These are phyloP conservation scores for Chiropotes sagulatus DNA, from an alignment of 2,797 vertebrate species.

Conservation along the genomic window DNA sequence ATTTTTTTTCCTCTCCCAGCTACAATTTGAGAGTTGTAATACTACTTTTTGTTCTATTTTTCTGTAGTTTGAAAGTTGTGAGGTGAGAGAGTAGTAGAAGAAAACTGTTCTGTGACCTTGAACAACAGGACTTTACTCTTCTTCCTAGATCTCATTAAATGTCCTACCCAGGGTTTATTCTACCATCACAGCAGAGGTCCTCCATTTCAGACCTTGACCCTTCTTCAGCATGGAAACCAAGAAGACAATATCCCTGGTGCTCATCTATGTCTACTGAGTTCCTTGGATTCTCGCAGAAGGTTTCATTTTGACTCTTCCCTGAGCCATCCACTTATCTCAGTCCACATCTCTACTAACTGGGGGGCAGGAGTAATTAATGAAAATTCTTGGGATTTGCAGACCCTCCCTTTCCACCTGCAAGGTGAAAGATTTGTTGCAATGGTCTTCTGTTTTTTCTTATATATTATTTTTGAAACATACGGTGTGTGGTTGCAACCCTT, in stretches of 20 bases:
- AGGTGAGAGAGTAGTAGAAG: not conserved
- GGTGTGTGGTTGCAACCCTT: not conserved
- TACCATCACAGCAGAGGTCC: not conserved
- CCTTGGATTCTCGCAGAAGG: not conserved
- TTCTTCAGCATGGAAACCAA: not conserved
- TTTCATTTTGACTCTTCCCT: not conserved
- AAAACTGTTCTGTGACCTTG: not conserved
- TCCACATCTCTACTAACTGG: not conserved
- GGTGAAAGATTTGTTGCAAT: not conserved
- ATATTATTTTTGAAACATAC: not conserved
- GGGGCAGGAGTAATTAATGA: not conserved
- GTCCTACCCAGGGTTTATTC: not conserved
- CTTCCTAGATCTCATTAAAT: not conserved
- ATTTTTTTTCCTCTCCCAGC: not conserved
- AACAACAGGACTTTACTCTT: not conserved
- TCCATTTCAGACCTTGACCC: not conserved
- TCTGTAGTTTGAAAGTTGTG: not conserved
- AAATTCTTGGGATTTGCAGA: not conserved
- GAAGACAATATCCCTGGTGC: not conserved
- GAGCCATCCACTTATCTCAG: not conserved
- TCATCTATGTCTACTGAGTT: not conserved
- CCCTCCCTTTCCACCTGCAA: not conserved
- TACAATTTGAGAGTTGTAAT: not conserved
- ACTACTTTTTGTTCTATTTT: not conserved
- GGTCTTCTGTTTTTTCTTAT: not conserved